Evolutionary conservation across 2,888 invertebrate species (phyloP), one percentile per base, ranked within the genome.

Genomic region (Marasmarcha lunaedactyla): DNA sequence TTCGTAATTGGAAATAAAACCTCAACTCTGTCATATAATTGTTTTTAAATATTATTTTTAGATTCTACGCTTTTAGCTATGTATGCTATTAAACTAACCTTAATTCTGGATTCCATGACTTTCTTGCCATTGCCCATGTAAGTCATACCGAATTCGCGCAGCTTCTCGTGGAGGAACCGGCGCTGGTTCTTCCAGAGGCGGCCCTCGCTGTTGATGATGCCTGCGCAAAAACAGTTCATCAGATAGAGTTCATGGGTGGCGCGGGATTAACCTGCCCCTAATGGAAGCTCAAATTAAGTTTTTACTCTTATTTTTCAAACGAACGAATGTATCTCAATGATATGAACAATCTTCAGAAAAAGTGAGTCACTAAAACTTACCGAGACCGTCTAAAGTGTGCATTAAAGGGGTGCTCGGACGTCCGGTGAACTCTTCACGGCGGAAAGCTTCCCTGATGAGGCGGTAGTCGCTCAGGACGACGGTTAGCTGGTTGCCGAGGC

Each of bases 171-270:
- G 38, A 95, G 84, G 74, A 95, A 96, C 48, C 90, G 88, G 43
- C 95, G 86, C 66, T 96, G 95, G 56, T 91, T 93, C 70, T 94
- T 94, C 96, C 96, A 96, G 55, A 95, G 81, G 50, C 89, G 89
- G 45, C 95, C 95, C 51, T 92, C 92, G 54, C 93, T 91, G 71
- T 96, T 95, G 61, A 95, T 89, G 54, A 96, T 90, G 53, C 96
- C 96, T 95, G 85, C 37, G 72, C 62, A 59, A 54, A 45, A 48
- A 58, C 66, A 55, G 63, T 44, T 45, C 52, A 67, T 69, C 40
- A 40, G 41, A 44, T 36, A n/a, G 48, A 52, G 41, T 46, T 43
- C 38, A 33, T 40, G n/a, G n/a, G n/a, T n/a, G n/a, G n/a, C n/a
- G 39, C 43, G 40, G 9, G 43, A 40, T n/a, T n/a, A n/a, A n/a